Base-by-base conservation (phyloP, 2,113 vertebrate species). In the Zingel zingel region DNA sequence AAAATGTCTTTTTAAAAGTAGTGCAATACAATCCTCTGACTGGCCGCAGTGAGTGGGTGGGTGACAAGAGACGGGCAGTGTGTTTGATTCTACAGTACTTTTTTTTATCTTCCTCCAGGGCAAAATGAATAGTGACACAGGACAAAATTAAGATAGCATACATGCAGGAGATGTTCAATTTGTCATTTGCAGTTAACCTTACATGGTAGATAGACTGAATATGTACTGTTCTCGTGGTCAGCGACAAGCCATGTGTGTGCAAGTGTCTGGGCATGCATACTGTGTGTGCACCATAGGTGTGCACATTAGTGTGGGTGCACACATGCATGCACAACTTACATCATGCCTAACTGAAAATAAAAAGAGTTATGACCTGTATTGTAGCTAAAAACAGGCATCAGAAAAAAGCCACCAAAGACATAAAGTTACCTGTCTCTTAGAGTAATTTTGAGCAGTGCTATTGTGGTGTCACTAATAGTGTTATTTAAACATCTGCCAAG, bases 81-180 rank as follows among this genome's bases (percentile, higher is more conserved):
- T 53, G 63, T 45, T 70, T 47, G 21, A 86, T 72, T 59, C 71
- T 59, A 50, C 56, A 48, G 23, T 39, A 27, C 30, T 70, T 79
- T 73, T 79, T 73, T 72, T 36, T 74, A 33, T 89, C 69, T 83
- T 67, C 48, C 58, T 13, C 6, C 6, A 21, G 30, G 18, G 58
- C 51, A 68, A 88, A 74, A 86, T 85, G 33, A 71, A 81, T 71
- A 77, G 76, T 54, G 81, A 83, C 74, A 61, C 25, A 15, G 36
- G 75, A 66, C 66, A 11, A 82, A 86, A 83, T 87, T 23, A 87
- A 67, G 64, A 77, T 30, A 68, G 65, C n/a, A 39, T n/a, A 45
- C 23, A 83, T 78, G 39, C 47, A 74, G 58, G 27, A 53, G 68
- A 56, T 39, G 61, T 69, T 71, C 47, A 58, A 78, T 65, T 57